Evolutionary conservation across 2,888 invertebrate species (phyloP).

Genomic region (Monopis laevigella): DNA sequence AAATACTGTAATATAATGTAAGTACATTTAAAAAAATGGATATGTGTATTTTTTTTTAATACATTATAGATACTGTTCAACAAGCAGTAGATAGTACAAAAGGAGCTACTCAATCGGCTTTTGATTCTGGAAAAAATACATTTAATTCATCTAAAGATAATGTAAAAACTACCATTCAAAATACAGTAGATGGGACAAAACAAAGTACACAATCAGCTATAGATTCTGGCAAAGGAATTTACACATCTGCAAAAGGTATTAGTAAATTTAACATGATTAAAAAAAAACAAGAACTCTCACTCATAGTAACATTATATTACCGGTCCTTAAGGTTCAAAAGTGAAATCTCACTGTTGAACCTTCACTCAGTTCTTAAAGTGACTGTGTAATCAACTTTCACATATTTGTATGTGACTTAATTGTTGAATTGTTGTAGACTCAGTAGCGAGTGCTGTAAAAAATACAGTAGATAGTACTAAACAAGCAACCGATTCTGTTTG

Average conservation of each 20-base stretch:
- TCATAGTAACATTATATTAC: too few relatives aligned
- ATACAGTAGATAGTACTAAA: slow-evolving; percentile 31
- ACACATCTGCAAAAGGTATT: neutral
- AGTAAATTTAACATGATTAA: neutral
- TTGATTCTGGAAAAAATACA: slow-evolving; percentile 7
- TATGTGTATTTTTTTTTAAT: too few relatives aligned
- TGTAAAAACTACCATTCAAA: neutral
- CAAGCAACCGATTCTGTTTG: slow-evolving; percentile 37
- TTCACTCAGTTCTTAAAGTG: too few relatives aligned
- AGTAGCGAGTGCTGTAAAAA: slow-evolving; percentile 32
- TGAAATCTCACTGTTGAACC: too few relatives aligned
- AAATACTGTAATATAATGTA: too few relatives aligned
- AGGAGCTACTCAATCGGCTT: neutral
- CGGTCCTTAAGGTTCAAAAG: too few relatives aligned
- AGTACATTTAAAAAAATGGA: too few relatives aligned
- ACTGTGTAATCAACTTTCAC: too few relatives aligned
- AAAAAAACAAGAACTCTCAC: too few relatives aligned
- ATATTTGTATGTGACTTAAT: neutral
- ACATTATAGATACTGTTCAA: slow-evolving; percentile 1
- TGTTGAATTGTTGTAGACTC: slow-evolving; percentile 26
- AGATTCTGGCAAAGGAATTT: neutral
- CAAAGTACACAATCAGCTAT: neutral
- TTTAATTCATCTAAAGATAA: slow-evolving; percentile 7
- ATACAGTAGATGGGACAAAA: neutral
- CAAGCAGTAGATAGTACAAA: slow-evolving; percentile 8